A percentile compares a stretch with the other conserved stretches of the same genome.
Evolutionary conservation across 2,888 invertebrate genomes (phyloP).

Genomic region (Drosophila longiperda): DNA sequence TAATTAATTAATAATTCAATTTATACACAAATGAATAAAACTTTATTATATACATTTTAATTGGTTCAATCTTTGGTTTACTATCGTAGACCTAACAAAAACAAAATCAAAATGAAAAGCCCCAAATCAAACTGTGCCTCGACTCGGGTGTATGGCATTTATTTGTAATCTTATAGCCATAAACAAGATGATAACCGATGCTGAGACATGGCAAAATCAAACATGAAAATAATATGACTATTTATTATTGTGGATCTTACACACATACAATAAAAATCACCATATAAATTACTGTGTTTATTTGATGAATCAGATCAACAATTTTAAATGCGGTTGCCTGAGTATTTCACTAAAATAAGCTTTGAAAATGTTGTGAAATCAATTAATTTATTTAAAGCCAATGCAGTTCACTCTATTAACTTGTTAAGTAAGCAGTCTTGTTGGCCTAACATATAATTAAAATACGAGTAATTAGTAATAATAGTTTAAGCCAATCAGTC

Average conservation of each 20-base stretch:
- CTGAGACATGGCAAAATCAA: neutral
- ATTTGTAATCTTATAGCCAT: conserved; percentile 4
- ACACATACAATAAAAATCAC: conserved; percentile 8
- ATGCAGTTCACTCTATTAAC: neutral
- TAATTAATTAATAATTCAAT: conserved; percentile 57
- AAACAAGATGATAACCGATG: conserved; percentile 27
- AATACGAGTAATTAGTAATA: neutral
- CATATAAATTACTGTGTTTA: conserved; percentile 39
- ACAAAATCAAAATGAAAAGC: conserved; percentile 27
- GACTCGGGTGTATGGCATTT: neutral
- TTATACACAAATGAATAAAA: conserved; percentile 50
- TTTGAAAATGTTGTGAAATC: conserved; percentile 11
- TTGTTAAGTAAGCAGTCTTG: neutral
- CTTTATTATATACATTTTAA: conserved; percentile 36
- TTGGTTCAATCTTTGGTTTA: conserved; percentile 7
- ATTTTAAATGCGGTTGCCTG: conserved; percentile 34
- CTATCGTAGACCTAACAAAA: neutral
- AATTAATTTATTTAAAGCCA: neutral
- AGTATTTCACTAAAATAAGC: conserved; percentile 3
- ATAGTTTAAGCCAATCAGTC: neutral
- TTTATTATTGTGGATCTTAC: conserved; percentile 2
- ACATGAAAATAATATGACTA: neutral
- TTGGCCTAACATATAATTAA: too few species aligned
- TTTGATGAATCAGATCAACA: conserved; percentile 18
- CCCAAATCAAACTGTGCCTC: neutral